Evolutionary conservation across 2,888 invertebrate genomes (phyloP), one percentile per base, ranked within the genome.

Genomic region (Morpho achilles): DNA sequence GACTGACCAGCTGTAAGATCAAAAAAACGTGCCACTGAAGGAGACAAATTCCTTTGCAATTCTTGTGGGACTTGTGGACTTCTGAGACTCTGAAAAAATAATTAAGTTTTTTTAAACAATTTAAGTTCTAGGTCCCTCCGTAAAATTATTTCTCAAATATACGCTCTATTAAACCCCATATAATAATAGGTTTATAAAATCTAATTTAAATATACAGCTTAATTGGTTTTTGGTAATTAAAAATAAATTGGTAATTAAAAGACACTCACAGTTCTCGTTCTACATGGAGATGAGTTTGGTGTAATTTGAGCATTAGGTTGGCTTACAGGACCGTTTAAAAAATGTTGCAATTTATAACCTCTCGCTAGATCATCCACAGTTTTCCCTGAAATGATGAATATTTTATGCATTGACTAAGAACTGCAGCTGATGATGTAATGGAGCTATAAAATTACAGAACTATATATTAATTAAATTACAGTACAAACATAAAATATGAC

Each of bases 11-110:
- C 77, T 43, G 87, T 83, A 70, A 87, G 82, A 63, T 84, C 69
- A 61, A 90, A 90, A 69, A 90, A 90, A 63, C 79, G 76, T 8
- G 87, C 88, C 7, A 90, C 90, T 2, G 89, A 88, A 8, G 90
- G 90, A 6, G 90, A 90, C 49, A 89, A 69, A 63, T 82, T 84
- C 64, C 83, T 74, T 10, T 75, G 70, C 3, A 66, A 56, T 7
- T 72, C 70, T 22, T 71, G 72, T 8, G 76, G 67, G 41, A 72
- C 70, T 41, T 73, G 45, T 22, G 68, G 56, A 43, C 63, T 59
- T 59, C 74, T 69, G 6, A 67, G 39, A n/a, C 16, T 46, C 46
- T 16, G 10, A 46, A 46, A 46, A 46, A 46, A 10, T 10, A 1
- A 8, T 10, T 10, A 43, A 8, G 5, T 5, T 32, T 32, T 32